Evolutionary conservation across 1,140 invertebrate genomes (phyloP).

Genomic region (Sinonovacula constricta): DNA sequence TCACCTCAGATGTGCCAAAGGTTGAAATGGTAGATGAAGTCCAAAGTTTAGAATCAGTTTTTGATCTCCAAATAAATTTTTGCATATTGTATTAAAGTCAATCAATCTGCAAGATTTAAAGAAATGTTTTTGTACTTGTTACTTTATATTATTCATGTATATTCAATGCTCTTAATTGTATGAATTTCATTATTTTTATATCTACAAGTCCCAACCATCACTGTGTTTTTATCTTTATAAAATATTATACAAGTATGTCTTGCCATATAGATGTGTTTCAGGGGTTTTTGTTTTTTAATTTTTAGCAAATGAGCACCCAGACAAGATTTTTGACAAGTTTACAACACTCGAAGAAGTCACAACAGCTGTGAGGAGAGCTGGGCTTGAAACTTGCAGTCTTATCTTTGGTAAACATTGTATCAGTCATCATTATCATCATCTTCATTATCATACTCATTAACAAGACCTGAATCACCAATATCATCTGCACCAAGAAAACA

Average conservation of each 20-base stretch:
- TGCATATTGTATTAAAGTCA: too few relatives aligned
- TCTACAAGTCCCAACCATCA: not conserved
- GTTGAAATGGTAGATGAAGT: too few relatives aligned
- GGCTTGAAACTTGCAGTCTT: conserved; percentile 78
- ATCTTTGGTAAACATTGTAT: conserved; percentile 72
- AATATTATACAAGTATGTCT: not conserved
- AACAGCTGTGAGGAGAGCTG: conserved; percentile 72
- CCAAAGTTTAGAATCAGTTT: too few relatives aligned
- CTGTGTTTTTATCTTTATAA: not conserved
- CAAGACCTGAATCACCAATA: too few relatives aligned
- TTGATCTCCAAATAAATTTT: too few relatives aligned
- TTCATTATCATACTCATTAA: too few relatives aligned
- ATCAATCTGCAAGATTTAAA: too few relatives aligned
- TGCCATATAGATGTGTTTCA: not conserved
- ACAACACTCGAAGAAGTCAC: conserved; percentile 72
- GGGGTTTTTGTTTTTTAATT: not conserved
- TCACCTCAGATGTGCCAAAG: too few relatives aligned
- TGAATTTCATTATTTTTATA: not conserved
- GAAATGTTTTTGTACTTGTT: too few relatives aligned
- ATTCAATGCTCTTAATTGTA: not conserved
- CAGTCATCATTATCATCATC: too few relatives aligned
- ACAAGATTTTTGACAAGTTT: conserved; percentile 65
- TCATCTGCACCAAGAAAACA: too few relatives aligned
- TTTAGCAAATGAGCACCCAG: conserved; percentile 10
- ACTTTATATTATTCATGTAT: not conserved